Percentiles rank a stretch among this genome's conserved stretches.
Evolutionary conservation across 2,888 invertebrate species (phyloP).

Genomic region (Tineola bisselliella): DNA sequence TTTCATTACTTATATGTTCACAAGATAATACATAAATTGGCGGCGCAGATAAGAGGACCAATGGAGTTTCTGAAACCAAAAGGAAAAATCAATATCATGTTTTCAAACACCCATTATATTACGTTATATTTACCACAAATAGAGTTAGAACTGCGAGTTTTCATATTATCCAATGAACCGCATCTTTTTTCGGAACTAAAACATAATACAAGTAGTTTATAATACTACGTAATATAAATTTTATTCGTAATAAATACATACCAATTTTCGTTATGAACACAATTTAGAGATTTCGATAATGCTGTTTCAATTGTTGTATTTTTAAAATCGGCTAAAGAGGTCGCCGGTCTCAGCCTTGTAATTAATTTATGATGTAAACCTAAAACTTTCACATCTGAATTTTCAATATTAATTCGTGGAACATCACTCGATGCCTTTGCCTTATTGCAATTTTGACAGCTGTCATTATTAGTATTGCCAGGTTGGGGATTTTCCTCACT

Average conservation of each 20-base stretch:
- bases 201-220: background rate
- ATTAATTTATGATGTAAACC: slow-evolving; percentile 40
- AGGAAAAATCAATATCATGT: background rate
- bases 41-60: slow-evolving; percentile 39
- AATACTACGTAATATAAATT: no score
- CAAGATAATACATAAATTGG: slow-evolving; percentile 47
- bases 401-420: slow-evolving; percentile 30
- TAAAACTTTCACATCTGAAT: slow-evolving; percentile 21
- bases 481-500: slow-evolving; percentile 22
- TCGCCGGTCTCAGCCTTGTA: slow-evolving; percentile 39
- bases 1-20: slow-evolving; percentile 27
- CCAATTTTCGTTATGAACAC: slow-evolving; percentile 27
- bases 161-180: slow-evolving; percentile 43
- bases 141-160: slow-evolving; percentile 23
- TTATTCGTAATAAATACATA: slow-evolving; percentile 19
- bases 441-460: slow-evolving; percentile 16
- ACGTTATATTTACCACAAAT: slow-evolving; percentile 20
- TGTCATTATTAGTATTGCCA: slow-evolving; percentile 24
- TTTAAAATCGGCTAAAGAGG: slow-evolving; percentile 46
- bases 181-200: slow-evolving; percentile 28
- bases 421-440: slow-evolving; percentile 16
- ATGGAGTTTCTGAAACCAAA: slow-evolving; percentile 36
- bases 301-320: slow-evolving; percentile 25
- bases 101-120: slow-evolving; percentile 15
- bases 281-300: slow-evolving; percentile 39